phyloP scores from a whole-genome alignment of 1,140 invertebrate genomes.

The Bombus balteatus region DNA sequence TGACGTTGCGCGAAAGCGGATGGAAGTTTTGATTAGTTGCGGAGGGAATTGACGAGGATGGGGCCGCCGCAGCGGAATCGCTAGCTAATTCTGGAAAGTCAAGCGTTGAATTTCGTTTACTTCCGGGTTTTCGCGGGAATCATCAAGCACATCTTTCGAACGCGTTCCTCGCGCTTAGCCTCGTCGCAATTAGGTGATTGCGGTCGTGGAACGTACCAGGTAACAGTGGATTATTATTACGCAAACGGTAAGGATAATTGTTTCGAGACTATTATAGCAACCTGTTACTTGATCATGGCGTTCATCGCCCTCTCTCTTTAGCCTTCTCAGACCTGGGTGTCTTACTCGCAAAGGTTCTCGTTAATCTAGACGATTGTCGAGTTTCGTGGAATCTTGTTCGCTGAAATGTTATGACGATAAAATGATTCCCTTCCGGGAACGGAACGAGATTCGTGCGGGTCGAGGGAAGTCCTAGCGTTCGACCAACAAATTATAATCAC shows the following conservation, averaged over 20 bases:
- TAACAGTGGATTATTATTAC: slow-evolving; percentile 68
- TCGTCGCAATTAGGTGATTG: slow-evolving; percentile 67
- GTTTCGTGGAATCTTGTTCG: not conserved
- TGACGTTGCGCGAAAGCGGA: slow-evolving; percentile 52
- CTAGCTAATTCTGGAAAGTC: slow-evolving; percentile 69
- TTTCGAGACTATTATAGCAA: slow-evolving; percentile 65
- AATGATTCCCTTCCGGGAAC: not conserved
- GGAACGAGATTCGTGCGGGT: slow-evolving; percentile 9
- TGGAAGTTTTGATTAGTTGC: slow-evolving; percentile 76
- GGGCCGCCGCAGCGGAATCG: slow-evolving; percentile 15
- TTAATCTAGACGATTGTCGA: slow-evolving; percentile 35
- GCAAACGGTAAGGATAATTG: slow-evolving; percentile 56
- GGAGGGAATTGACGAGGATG: slow-evolving; percentile 67
- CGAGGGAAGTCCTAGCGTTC: not conserved
- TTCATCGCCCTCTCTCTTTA: not conserved
- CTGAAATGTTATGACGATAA: slow-evolving; percentile 1
- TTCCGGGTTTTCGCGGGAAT: slow-evolving; percentile 37
- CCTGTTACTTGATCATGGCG: slow-evolving; percentile 61
- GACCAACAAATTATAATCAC: not conserved
- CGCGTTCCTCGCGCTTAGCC: not conserved
- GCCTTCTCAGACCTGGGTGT: not conserved
- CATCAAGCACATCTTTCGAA: not conserved
- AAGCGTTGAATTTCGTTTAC: slow-evolving; percentile 57
- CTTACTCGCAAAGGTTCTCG: not conserved
- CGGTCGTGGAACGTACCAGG: slow-evolving; percentile 56